Percentiles rank a stretch among this genome's conserved stretches.
Conservation (phyloP, 1,140 invertebrate genomes). For the Danaus melanippus region DNA sequence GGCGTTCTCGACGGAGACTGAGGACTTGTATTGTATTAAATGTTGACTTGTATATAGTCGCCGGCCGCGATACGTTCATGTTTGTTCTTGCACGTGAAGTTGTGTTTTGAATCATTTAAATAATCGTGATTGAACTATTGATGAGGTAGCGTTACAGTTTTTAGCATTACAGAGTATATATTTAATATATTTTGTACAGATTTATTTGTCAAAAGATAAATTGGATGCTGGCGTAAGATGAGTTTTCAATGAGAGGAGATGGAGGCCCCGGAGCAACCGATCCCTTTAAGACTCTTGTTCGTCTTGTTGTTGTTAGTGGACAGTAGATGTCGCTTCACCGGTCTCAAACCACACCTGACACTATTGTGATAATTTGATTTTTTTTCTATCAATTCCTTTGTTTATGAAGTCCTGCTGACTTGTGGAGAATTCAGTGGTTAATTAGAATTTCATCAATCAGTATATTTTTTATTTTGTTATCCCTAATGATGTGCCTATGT, state of each 20-base stretch:
- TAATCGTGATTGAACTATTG: constrained; percentile 69
- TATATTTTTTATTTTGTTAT: constrained; percentile 71
- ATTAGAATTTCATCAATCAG: constrained; percentile 67
- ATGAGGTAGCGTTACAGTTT: constrained; percentile 70
- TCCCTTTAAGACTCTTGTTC: constrained; percentile 48
- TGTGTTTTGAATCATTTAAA: constrained; percentile 71
- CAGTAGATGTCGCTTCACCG: constrained; percentile 31
- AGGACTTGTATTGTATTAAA: constrained; percentile 52
- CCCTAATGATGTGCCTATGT: constrained; percentile 63
- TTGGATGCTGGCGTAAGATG: constrained; percentile 69
- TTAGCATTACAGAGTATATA: constrained; percentile 73
- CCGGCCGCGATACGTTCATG: constrained; percentile 56
- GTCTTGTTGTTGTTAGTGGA: constrained; percentile 29
- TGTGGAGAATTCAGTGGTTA: constrained; percentile 69
- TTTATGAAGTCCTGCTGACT: constrained; percentile 66
- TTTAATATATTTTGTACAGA: constrained; percentile 74
- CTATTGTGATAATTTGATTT: constrained; percentile 47
- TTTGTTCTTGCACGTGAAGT: constrained; percentile 69
- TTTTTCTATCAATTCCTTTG: constrained; percentile 65
- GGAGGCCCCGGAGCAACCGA: constrained; percentile 51
- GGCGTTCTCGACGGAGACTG: constrained; percentile 58
- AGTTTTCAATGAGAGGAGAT: constrained; percentile 62
- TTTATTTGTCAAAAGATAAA: constrained; percentile 74
- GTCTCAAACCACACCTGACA: constrained; percentile 38
- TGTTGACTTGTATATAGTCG: constrained; percentile 63